Conservation (phyloP, 2,113 vertebrate species). For the Setophaga coronata region DNA sequence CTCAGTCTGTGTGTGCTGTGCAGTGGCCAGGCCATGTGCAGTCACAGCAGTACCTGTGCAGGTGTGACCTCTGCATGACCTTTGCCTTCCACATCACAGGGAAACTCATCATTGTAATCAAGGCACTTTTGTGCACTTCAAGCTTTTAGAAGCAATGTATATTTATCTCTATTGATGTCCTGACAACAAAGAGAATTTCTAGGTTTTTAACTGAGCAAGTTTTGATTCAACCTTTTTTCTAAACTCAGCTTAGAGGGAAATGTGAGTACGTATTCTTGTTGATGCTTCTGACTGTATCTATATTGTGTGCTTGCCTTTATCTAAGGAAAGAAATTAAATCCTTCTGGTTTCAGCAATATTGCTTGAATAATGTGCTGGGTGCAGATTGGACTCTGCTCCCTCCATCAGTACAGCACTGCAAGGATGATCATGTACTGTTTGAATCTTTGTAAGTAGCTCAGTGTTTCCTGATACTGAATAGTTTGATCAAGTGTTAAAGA, state of each 20-base stretch:
- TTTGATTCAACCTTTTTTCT: neutral
- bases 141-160: neutral
- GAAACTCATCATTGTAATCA: neutral
- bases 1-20: neutral
- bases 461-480: neutral
- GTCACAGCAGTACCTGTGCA: fast-evolving
- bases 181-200: neutral
- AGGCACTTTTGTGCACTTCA: neutral
- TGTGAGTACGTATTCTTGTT: neutral
- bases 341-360: neutral
- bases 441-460: neutral
- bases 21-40: neutral
- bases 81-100: neutral
- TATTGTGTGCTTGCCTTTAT: neutral
- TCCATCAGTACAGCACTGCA: neutral
- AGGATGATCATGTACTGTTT: no score
- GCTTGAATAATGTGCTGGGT: neutral
- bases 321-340: neutral
- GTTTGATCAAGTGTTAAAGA: neutral
- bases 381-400: neutral
- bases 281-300: neutral
- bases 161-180: neutral
- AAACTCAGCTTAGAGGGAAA: neutral
- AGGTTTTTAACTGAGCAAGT: neutral
- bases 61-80: neutral